phyloP scores from a whole-genome alignment of 2,888 invertebrate genomes.

The Nomada flava region DNA sequence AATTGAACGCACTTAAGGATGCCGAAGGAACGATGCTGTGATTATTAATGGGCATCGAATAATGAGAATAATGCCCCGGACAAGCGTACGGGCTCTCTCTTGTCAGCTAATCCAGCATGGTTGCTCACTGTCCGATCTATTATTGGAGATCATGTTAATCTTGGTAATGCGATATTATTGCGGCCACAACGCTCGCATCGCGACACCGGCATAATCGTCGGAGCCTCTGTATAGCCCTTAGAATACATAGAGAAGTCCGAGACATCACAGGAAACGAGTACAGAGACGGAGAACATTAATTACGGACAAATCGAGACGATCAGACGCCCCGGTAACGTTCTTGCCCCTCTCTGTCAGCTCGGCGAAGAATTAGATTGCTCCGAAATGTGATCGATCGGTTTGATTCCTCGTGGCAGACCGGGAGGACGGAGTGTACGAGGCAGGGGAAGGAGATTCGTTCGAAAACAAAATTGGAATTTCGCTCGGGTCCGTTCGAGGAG shows the following conservation, averaged over 20 bases:
- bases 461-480: slow-evolving; percentile 22
- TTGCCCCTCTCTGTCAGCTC: background rate
- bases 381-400: slow-evolving; percentile 36
- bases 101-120: slow-evolving; percentile 61
- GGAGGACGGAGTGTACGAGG: background rate
- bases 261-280: slow-evolving; percentile 56
- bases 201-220: slow-evolving; percentile 66
- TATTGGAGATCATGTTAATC: slow-evolving; percentile 70
- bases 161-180: slow-evolving; percentile 72
- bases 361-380: slow-evolving; percentile 22
- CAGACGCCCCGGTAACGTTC: slow-evolving; percentile 6
- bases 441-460: background rate
- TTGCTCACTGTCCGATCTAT: slow-evolving; percentile 70
- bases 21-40: slow-evolving; percentile 36
- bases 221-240: slow-evolving; percentile 49
- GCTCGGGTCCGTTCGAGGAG: background rate
- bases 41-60: slow-evolving; percentile 66
- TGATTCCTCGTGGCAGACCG: slow-evolving; percentile 8
- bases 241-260: slow-evolving; percentile 56
- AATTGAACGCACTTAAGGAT: slow-evolving; percentile 37
- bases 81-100: slow-evolving; percentile 44
- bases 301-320: slow-evolving; percentile 46
- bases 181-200: slow-evolving; percentile 63
- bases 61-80: slow-evolving; percentile 58
- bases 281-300: slow-evolving; percentile 53